A percentile compares a stretch with the other conserved stretches of the same genome.
Conservation (phyloP, 2,888 invertebrate species). For the Mythimna lalbum region DNA sequence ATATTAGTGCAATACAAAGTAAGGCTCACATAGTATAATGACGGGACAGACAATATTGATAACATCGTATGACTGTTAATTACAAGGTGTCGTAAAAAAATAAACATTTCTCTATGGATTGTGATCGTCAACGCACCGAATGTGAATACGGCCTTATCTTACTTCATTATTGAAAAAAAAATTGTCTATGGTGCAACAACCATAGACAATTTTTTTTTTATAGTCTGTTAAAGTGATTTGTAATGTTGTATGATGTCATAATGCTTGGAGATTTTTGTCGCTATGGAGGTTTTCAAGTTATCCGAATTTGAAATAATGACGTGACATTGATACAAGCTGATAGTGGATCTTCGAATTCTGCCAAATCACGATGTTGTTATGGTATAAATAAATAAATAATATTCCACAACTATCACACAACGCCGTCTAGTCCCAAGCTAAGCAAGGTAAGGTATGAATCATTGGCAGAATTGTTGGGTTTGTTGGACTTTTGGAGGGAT, state of each 20-base stretch:
- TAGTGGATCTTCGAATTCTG: background rate
- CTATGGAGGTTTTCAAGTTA: background rate
- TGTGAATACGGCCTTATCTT: slow-evolving; percentile 40
- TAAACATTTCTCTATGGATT: slow-evolving; percentile 51
- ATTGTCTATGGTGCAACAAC: slow-evolving; percentile 1
- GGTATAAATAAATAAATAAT: no score
- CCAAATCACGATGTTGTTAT: background rate
- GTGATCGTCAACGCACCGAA: slow-evolving; percentile 48
- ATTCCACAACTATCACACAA: no score
- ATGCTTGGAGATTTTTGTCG: background rate
- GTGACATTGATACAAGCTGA: slow-evolving; percentile 3
- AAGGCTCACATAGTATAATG: slow-evolving; percentile 37
- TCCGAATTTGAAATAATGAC: slow-evolving; percentile 10
- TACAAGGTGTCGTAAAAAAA: slow-evolving; percentile 54
- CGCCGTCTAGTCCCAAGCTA: no score
- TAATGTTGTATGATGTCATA: background rate
- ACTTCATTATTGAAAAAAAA: slow-evolving; percentile 6
- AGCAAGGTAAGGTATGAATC: no score
- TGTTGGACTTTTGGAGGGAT: no score
- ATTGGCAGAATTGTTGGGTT: background rate
- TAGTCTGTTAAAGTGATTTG: background rate
- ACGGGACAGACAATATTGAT: slow-evolving; percentile 44
- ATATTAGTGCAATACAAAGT: slow-evolving; percentile 44
- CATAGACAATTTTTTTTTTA: slow-evolving; percentile 12
- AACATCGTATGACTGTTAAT: slow-evolving; percentile 49